Evolutionary conservation across 2,888 invertebrate genomes (phyloP).

Genomic region (Tholera decimalis): DNA sequence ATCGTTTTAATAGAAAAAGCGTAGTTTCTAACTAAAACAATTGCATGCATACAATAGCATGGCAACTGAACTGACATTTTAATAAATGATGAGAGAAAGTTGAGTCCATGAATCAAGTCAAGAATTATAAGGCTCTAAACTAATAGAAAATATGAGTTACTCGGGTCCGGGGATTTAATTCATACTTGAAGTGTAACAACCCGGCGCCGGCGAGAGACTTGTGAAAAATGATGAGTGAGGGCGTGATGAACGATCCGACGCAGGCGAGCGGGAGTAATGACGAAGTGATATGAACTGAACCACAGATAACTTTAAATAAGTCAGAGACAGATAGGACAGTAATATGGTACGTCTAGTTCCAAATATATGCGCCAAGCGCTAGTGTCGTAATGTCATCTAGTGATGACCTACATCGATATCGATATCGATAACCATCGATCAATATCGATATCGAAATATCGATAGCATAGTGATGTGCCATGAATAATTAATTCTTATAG

Average conservation of each 20-base stretch:
- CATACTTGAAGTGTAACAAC: not conserved
- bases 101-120: not conserved
- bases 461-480: no score
- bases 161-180: slow-evolving; percentile 24
- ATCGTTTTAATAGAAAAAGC: slow-evolving; percentile 18
- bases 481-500: no score
- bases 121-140: not conserved
- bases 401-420: no score
- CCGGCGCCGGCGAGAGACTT: not conserved
- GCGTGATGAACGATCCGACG: slow-evolving; percentile 20
- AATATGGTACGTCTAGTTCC: no score
- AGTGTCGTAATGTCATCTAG: no score
- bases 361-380: slow-evolving; percentile 9
- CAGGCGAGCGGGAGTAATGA: slow-evolving; percentile 8
- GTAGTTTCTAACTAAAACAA: not conserved
- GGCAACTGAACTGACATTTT: no score
- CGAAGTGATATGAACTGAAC: slow-evolving; percentile 13
- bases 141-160: not conserved
- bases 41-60: not conserved
- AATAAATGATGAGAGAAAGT: not conserved
- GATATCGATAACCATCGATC: no score
- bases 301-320: no score
- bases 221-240: slow-evolving; percentile 22
- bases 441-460: no score
- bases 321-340: no score